phyloP scores from a whole-genome alignment of 2,888 invertebrate genomes.

The Nebria salina region DNA sequence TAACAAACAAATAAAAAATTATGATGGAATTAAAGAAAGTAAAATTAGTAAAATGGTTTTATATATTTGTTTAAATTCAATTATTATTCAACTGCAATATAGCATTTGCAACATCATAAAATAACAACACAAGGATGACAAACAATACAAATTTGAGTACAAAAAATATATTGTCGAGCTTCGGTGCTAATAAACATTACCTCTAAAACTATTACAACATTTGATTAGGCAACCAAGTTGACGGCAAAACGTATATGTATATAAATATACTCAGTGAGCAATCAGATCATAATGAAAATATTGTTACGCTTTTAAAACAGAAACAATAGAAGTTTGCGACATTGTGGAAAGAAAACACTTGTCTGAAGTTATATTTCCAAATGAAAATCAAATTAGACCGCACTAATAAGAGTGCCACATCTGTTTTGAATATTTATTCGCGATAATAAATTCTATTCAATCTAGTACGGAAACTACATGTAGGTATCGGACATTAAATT shows the following conservation, averaged over 20 bases:
- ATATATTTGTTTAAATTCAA: not conserved
- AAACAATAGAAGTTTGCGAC: not conserved
- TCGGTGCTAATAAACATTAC: not conserved
- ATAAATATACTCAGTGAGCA: not conserved
- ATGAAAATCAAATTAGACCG: not conserved
- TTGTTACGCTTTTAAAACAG: not conserved
- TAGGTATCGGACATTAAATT: not conserved
- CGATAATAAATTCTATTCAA: not conserved
- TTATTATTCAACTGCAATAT: not conserved
- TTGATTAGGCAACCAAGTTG: slow-evolving; percentile 1
- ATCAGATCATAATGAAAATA: not conserved
- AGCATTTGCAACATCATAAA: not conserved
- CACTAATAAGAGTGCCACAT: not conserved
- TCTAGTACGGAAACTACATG: not conserved
- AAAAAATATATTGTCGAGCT: not conserved
- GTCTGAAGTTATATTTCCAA: not conserved
- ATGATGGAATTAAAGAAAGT: not conserved
- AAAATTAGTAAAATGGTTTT: not conserved
- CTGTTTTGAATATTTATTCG: not conserved
- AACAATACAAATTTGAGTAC: not conserved
- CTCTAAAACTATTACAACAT: not conserved
- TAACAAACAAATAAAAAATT: no score
- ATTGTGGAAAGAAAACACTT: not conserved
- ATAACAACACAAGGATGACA: not conserved
- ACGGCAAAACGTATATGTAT: not conserved